phyloP scores from a whole-genome alignment of 2,888 invertebrate genomes.

The Cistogaster globosa region DNA sequence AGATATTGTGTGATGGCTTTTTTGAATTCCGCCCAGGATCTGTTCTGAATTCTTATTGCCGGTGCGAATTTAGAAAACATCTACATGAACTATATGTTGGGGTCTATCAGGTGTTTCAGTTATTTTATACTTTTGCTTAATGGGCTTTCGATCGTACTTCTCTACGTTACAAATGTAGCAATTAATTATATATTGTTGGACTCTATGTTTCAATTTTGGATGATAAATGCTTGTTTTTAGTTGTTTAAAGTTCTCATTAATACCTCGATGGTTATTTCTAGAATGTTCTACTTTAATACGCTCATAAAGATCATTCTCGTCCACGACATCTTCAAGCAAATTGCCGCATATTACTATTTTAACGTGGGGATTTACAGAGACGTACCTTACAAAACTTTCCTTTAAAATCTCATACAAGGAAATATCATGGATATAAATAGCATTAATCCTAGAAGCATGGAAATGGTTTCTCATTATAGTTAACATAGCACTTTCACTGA shows the following conservation, averaged over 20 bases:
- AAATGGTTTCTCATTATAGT: conserved; percentile 6
- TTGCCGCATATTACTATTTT: conserved; percentile 1
- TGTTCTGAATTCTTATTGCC: conserved; percentile 56
- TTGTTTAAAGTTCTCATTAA: conserved; percentile 32
- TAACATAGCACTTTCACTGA: not conserved
- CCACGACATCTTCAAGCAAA: not conserved
- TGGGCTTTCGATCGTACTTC: conserved; percentile 54
- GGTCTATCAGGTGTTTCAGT: conserved; percentile 73
- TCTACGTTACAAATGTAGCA: conserved; percentile 38
- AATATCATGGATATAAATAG: conserved; percentile 10
- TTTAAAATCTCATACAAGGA: not conserved
- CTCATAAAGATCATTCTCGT: conserved; percentile 17
- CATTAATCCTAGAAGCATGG: conserved; percentile 16
- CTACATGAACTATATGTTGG: conserved; percentile 73
- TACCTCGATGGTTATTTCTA: conserved; percentile 36
- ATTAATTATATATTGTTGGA: conserved; percentile 32
- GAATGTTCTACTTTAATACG: conserved; percentile 15
- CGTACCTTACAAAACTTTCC: not conserved
- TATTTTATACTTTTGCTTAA: conserved; percentile 66
- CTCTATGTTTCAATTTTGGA: conserved; percentile 26
- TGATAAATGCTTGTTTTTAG: conserved; percentile 16
- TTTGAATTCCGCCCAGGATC: conserved; percentile 69
- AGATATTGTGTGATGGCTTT: conserved; percentile 60
- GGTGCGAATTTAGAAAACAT: conserved; percentile 54
- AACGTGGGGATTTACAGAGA: not conserved